Percentiles rank a stretch among this genome's conserved stretches.
phyloP scores from a whole-genome alignment of 2,113 vertebrate species.

The Chaetodon trifascialis region DNA sequence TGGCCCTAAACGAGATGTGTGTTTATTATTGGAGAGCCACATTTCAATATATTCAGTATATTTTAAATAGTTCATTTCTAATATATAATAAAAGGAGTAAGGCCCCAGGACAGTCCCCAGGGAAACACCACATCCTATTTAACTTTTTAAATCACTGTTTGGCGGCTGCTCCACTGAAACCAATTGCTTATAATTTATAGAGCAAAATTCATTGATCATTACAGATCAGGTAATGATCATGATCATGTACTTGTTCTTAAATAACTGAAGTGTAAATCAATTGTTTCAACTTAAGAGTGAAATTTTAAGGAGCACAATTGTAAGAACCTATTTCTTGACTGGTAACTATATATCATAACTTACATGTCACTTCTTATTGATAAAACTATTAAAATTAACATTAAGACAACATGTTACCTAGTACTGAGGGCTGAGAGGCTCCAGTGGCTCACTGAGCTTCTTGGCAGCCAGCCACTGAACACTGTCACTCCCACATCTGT shows the following conservation, averaged over 20 bases:
- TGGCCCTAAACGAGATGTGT: not conserved
- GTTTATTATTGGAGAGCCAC: not conserved
- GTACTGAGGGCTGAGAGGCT: not conserved
- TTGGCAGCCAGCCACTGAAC: conserved; percentile 36
- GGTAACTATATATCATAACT: not conserved
- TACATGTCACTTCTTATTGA: not conserved
- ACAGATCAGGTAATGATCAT: too few species aligned
- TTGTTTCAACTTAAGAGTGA: not conserved
- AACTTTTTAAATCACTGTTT: not conserved
- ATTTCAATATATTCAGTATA: not conserved
- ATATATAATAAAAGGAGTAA: not conserved
- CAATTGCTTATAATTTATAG: not conserved
- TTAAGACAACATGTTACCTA: not conserved
- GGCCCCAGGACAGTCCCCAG: not conserved
- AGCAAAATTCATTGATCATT: too few species aligned
- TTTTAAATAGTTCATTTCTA: not conserved
- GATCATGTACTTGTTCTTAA: too few species aligned
- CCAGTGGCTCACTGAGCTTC: conserved; percentile 12
- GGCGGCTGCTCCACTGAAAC: not conserved
- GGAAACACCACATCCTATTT: not conserved
- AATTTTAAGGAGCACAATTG: not conserved
- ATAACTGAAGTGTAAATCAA: too few species aligned
- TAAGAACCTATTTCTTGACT: not conserved
- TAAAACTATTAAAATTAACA: not conserved
- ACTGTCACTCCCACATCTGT: conserved; percentile 32